Evolutionary conservation across 2,888 invertebrate genomes (phyloP), one percentile per base, ranked within the genome.

Genomic region (Hydraecia micacea): DNA sequence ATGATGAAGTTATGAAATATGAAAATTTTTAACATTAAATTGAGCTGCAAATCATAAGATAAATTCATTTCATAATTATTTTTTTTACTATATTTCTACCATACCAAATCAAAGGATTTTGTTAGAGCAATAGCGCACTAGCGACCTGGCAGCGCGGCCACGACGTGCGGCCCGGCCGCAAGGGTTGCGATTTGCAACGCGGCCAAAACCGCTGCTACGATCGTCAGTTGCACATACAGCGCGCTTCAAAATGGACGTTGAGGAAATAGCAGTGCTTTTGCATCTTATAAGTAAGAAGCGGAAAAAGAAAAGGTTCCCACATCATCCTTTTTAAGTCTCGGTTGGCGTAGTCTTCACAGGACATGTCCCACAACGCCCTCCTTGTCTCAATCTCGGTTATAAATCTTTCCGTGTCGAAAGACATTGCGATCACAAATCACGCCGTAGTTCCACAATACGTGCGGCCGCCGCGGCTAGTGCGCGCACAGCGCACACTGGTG

Each of bases 271-370:
- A 77, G 72, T 77, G n/a, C 77, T 70, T 76, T 63, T 77, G 79
- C 75, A 79, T 79, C 74, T 79, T 79, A 65, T 70, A 79, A 74
- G 70, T 74, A 75, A 79, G 79, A 71, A 79, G 58, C 71, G 46
- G 75, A 39, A 76, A 62, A 75, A 58, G 58, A 69, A 55, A 70
- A 70, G 55, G 69, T 71, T 71, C 70, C 70, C 70, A 71, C 58
- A 60, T 68, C 13, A 68, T 68, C 68, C 68, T 32, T 71, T 60
- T 71, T 60, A 71, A 13, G 6, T 60, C 70, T 42, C 58, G 70
- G 70, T 70, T 70, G 70, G 70, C 70, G 15, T 71, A 71, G 60
- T 11, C 71, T 71, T 60, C 60, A 60, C 71, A 71, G 58, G 71
- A 58, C 71, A 49, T 67, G 46, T 67, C 70, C 58, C 52, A 70